These are phyloP conservation scores for Rhinogobio ventralis DNA, from an alignment of 2,797 vertebrate species.

Conservation along the genomic window DNA sequence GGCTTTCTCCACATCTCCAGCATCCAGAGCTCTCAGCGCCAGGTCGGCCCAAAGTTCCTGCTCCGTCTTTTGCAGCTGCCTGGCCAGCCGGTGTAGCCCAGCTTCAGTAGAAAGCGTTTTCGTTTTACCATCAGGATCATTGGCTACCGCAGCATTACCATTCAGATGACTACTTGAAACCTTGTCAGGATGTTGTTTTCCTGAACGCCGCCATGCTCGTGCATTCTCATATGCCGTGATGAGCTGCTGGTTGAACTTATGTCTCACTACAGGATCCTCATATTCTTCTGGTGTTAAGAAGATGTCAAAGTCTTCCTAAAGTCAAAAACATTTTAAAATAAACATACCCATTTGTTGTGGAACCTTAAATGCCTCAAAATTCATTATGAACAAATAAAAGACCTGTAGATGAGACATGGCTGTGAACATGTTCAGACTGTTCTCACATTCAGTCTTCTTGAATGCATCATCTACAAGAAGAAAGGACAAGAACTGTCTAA, in stretches of 20 bases:
- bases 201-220: conserved; percentile 61
- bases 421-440: conserved; percentile 85
- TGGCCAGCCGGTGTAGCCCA: conserved; percentile 81
- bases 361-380: neutral
- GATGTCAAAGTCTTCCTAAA: conserved; percentile 89
- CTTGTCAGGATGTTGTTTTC: conserved; percentile 48
- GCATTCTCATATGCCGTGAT: conserved; percentile 82
- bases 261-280: conserved; percentile 77
- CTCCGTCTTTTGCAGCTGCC: conserved; percentile 82
- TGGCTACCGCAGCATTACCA: conserved; percentile 51
- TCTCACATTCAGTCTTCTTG: conserved; percentile 85
- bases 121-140: conserved; percentile 69
- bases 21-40: conserved; percentile 81
- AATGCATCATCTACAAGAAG: conserved; percentile 74
- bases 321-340: neutral
- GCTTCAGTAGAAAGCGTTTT: conserved; percentile 74
- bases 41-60: conserved; percentile 87
- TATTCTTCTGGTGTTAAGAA: conserved; percentile 88
- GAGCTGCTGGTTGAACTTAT: conserved; percentile 84
- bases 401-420: conserved; percentile 88
- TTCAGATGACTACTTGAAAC: neutral
- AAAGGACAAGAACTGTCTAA: neutral
- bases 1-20: conserved; percentile 84
- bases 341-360: neutral
- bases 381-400: neutral